A percentile compares a stretch with the other conserved stretches of the same genome.
Conservation (phyloP, 53 echinoderm and acorn worm species). For the Holothuria scabra region DNA sequence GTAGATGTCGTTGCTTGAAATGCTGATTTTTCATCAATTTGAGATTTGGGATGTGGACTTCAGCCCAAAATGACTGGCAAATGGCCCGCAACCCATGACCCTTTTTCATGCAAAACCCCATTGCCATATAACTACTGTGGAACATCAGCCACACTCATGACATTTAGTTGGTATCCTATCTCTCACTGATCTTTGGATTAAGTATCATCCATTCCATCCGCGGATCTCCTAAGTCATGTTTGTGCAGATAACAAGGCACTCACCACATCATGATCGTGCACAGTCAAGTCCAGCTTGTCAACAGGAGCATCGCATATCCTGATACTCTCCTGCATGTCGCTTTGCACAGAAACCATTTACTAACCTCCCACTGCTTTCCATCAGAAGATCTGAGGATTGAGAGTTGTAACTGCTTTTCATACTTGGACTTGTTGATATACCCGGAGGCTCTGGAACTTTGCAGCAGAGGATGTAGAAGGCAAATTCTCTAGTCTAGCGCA, state of each 20-base stretch:
- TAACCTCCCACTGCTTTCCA: constrained; percentile 2
- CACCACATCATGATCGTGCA: too few relatives aligned
- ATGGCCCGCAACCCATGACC: not conserved
- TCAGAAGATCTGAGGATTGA: not conserved
- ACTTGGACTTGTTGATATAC: not conserved
- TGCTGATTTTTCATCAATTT: constrained; percentile 1
- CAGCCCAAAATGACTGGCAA: not conserved
- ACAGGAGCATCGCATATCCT: not conserved
- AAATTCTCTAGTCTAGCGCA: not conserved
- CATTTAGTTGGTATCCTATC: not conserved
- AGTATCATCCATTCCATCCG: not conserved
- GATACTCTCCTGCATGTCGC: not conserved
- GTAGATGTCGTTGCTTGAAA: not conserved
- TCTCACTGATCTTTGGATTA: not conserved
- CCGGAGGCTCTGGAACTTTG: not conserved
- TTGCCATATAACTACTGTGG: not conserved
- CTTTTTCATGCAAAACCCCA: not conserved
- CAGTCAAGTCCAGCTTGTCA: not conserved
- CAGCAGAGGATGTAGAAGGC: too few relatives aligned
- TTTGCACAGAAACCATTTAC: not conserved
- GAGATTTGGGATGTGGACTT: not conserved
- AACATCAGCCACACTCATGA: not conserved
- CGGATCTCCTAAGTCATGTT: not conserved
- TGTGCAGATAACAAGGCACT: not conserved
- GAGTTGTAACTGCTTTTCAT: not conserved